Evolutionary conservation across 2,113 vertebrate genomes (phyloP), one percentile per base, ranked within the genome.

Genomic region (Mus spicilegus): DNA sequence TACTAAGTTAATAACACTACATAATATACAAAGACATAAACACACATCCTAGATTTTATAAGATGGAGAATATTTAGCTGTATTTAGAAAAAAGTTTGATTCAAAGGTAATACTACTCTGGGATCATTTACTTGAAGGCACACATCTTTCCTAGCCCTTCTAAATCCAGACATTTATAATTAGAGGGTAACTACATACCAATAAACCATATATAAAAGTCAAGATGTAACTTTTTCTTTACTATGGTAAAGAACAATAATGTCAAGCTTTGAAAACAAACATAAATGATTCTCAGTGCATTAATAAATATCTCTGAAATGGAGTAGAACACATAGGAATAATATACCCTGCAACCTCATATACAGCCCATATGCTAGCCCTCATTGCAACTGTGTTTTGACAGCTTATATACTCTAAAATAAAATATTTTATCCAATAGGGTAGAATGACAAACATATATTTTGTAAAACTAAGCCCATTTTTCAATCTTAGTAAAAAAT

Each of bases 331-430:
- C 5, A 46, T 5, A 54, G 17, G 81, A 87, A 65, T 82, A 69
- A 89, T 87, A 42, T 5, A 51, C 33, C 75, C 28, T 84, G 39
- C 63, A 93, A 72, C 78, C 75, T 42, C 42, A 3, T 84, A 26
- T n/a, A 30, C 6, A 49, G 87, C 0, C 13, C 5, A 54, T 56
- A 75, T 94, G 42, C 58, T 75, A 96, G 28, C 10, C 78, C 77
- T 75, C 76, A 39, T 42, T 89, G 22, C 20, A 69, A 67, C 65
- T 92, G 2, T 84, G 17, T 54, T 89, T 87, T 90, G 39, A 91
- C 26, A 78, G 49, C 92, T 85, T 77, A 65, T 93, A n/a, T 86
- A 92, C 17, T 65, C 10, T 85, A 76, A 96, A 93, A 93, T 85
- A 76, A 96, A 93, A 93, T 2, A 19, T 85, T 69, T 78, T 58